Conservation (phyloP, 2,797 vertebrate genomes). For the Scleropages formosus region DNA sequence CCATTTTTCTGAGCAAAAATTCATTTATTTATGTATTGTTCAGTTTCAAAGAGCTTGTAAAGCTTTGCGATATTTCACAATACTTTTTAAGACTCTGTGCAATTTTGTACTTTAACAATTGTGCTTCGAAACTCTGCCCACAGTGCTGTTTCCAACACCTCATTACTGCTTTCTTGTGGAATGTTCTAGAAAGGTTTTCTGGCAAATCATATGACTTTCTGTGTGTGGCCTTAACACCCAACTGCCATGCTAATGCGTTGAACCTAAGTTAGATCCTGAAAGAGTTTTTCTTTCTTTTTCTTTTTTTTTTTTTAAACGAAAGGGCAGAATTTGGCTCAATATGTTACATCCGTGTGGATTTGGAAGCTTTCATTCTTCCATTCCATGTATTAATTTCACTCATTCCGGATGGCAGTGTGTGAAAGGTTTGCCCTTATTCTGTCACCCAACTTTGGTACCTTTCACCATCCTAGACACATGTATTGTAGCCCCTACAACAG, state of each 20-base stretch:
- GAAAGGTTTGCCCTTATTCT: constrained; percentile 72
- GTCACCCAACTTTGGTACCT: constrained; percentile 65
- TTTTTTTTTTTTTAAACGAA: constrained; percentile 28
- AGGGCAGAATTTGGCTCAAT: constrained; percentile 35
- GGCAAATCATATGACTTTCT: not conserved
- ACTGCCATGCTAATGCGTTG: not conserved
- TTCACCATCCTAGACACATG: constrained; percentile 59
- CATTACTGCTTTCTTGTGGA: too few species aligned
- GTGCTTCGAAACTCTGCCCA: too few species aligned
- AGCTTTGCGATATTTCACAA: too few species aligned
- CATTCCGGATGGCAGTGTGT: constrained; percentile 37
- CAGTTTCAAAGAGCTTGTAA: too few species aligned
- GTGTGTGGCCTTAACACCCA: not conserved
- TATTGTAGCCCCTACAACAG: constrained; percentile 58
- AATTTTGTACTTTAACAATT: too few species aligned
- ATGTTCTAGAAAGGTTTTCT: too few species aligned
- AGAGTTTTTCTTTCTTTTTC: too few species aligned
- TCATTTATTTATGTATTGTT: too few species aligned
- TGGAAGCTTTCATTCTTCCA: constrained; percentile 25
- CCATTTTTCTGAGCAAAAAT: too few species aligned
- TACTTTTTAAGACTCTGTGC: too few species aligned
- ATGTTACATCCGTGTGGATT: constrained; percentile 25
- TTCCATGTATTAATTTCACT: constrained; percentile 35
- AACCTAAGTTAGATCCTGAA: not conserved
- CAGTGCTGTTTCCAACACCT: too few species aligned